Base-by-base conservation (phyloP, 2,113 vertebrate species). In the Hydrolagus affinis region DNA sequence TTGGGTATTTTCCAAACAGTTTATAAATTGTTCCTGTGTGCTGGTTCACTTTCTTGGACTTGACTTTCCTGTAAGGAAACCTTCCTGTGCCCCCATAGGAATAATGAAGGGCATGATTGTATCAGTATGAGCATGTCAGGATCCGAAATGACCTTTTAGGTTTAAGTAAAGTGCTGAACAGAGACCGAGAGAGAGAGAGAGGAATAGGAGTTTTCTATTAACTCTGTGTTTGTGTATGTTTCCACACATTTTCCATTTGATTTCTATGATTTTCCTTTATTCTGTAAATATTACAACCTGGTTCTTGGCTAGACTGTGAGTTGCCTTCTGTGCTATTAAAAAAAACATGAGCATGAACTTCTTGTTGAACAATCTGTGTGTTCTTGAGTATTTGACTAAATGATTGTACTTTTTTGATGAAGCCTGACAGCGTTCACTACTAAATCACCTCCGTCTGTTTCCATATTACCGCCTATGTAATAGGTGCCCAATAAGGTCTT, bases 171-270 rank as follows among this genome's bases (percentile, higher is more conserved):
- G 64, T 83, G 78, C 78, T 66, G 78, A 68, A 83, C 60, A 75
- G 73, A 75, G 66, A 83, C 9, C 21, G 66, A 44, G 44, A 44
- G 44, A 44, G 44, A 44, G 44, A 44, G 44, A 44, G 44, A 44
- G 44, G 44, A 44, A 44, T 44, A 44, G 44, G 25, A 32, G 78
- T 83, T 83, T 83, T 83, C 78, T 83, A 83, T 83, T 83, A 83
- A 83, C 60, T 83, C 78, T 30, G 78, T 83, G 78, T 83, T 83
- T 83, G 78, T 32, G 66, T 28, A 83, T 83, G 78, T 83, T 83
- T 83, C 78, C 78, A 83, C 62, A 83, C 78, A 83, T 66, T 83
- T 83, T 83, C 62, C 78, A 64, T 83, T 62, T 83, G 60, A 83
- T 66, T 83, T 83, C 78, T 30, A 66, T 68, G 78, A 83, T 66